These are phyloP conservation scores for Sesia apiformis DNA, from an alignment of 2,888 invertebrate genomes.

Conservation along the genomic window DNA sequence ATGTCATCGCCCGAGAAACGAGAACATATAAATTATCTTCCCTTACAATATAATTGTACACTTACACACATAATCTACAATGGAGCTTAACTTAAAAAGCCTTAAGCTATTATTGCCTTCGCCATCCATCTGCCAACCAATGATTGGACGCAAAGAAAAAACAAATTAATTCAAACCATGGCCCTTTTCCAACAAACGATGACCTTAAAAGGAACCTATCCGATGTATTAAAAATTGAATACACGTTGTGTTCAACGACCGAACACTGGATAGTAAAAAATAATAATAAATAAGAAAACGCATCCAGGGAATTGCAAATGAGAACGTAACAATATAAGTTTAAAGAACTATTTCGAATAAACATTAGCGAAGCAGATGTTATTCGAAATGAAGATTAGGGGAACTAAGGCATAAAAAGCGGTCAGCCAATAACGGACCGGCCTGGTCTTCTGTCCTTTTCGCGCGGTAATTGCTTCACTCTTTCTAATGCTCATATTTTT, in stretches of 20 bases:
- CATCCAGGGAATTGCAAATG: conserved; percentile 42
- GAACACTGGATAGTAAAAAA: conserved; percentile 33
- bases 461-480: conserved; percentile 37
- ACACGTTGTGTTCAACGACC: conserved; percentile 58
- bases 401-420: conserved; percentile 72
- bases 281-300: conserved; percentile 37
- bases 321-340: conserved; percentile 55
- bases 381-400: conserved; percentile 71
- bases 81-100: neutral
- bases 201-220: conserved; percentile 57
- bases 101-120: conserved; percentile 2
- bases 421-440: conserved; percentile 59
- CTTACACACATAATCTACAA: neutral
- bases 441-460: conserved; percentile 40
- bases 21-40: neutral
- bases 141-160: conserved; percentile 37
- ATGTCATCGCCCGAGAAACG: neutral
- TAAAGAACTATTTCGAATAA: conserved; percentile 66
- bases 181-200: conserved; percentile 36
- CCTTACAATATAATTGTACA: neutral
- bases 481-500: conserved; percentile 72
- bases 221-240: conserved; percentile 64
- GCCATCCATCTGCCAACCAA: conserved; percentile 42
- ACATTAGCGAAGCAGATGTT: conserved; percentile 67
- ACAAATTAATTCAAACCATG: conserved; percentile 29